Evolutionary conservation across 2,888 invertebrate species (phyloP).

Genomic region (Drosophila buzzatii): DNA sequence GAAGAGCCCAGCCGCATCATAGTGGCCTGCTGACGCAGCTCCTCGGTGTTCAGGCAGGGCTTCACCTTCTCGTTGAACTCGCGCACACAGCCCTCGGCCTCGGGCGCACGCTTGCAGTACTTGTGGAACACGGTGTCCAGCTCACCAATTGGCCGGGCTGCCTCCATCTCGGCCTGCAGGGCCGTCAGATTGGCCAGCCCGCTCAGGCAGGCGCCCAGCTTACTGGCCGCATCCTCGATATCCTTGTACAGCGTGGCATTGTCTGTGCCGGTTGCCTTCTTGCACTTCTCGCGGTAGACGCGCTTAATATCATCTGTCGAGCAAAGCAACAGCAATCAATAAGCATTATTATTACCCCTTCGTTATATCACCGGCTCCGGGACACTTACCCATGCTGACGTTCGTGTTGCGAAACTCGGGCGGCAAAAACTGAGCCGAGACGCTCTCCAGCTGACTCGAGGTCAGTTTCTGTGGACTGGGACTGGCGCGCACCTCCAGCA

Average conservation of each 20-base stretch:
- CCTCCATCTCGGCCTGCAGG: slow-evolving; percentile 89
- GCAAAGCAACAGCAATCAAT: too few species aligned
- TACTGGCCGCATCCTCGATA: slow-evolving; percentile 85
- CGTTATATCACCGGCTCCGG: slow-evolving; percentile 13
- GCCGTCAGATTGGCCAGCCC: slow-evolving; percentile 87
- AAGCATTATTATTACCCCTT: background rate
- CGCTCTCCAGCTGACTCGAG: slow-evolving; percentile 66
- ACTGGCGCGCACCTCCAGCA: slow-evolving; percentile 62
- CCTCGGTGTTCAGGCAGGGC: slow-evolving; percentile 88
- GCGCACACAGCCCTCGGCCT: slow-evolving; percentile 86
- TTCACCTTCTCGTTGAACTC: slow-evolving; percentile 87
- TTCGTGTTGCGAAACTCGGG: slow-evolving; percentile 77
- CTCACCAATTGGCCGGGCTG: slow-evolving; percentile 88
- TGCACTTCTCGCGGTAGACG: slow-evolving; percentile 89
- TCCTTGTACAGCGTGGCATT: slow-evolving; percentile 86
- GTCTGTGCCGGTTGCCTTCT: slow-evolving; percentile 86
- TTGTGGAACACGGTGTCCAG: slow-evolving; percentile 90
- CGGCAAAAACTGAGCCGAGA: slow-evolving; percentile 79
- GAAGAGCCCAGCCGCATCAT: slow-evolving; percentile 89
- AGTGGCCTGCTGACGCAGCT: slow-evolving; percentile 88
- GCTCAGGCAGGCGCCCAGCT: slow-evolving; percentile 87
- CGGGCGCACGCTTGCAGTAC: slow-evolving; percentile 88
- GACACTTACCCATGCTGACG: slow-evolving; percentile 73
- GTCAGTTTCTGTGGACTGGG: slow-evolving; percentile 37
- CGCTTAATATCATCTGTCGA: slow-evolving; percentile 87